Base-by-base conservation (phyloP, 2,113 vertebrate species). In the Tor tambroides region DNA sequence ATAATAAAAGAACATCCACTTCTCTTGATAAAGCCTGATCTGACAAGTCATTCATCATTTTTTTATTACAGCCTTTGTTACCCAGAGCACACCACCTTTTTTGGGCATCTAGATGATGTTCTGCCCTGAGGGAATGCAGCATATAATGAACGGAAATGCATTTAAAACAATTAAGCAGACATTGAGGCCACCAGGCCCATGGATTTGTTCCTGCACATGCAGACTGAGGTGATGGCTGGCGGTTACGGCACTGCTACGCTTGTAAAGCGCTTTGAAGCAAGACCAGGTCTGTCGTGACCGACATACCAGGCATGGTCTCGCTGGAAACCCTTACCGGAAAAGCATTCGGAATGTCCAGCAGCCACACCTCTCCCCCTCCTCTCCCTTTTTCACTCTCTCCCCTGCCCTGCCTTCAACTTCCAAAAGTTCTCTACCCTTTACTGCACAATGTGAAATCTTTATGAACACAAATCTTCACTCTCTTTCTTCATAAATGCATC, bases 321-420 rank as follows among this genome's bases (percentile, higher is more conserved):
- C 74, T 85, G 78, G 83, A 77, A 80, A 87, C 49, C 71, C 67
- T 85, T 46, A 56, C 81, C 69, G 30, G 54, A 74, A 86, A 84
- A 54, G 35, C 43, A 43, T 43, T 54, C 56, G 41, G n/a, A 77
- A 80, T 71, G 21, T 12, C n/a, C 38, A 35, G 12, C 28, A 61
- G 63, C 77, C 49, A 67, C 77, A 69, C 77, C 85, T 86, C 61
- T 35, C 46, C 74, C 9, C 89, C 90, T 90, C 87, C 89, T 88
- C 89, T 88, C 61, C 41, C 23, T 3, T 83, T 87, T 49, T 87
- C 88, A 87, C 91, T 91, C 43, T 92, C 91, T 91, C 91, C 23
- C 9, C 32, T 80, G 32, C 78, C 46, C 49, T 61, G 43, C 78
- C 49, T 41, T 78, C 51, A 51, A 41, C 76, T 79, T 32, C 9